phyloP scores from a whole-genome alignment of 1,140 invertebrate species.

The Drosophila virilis region DNA sequence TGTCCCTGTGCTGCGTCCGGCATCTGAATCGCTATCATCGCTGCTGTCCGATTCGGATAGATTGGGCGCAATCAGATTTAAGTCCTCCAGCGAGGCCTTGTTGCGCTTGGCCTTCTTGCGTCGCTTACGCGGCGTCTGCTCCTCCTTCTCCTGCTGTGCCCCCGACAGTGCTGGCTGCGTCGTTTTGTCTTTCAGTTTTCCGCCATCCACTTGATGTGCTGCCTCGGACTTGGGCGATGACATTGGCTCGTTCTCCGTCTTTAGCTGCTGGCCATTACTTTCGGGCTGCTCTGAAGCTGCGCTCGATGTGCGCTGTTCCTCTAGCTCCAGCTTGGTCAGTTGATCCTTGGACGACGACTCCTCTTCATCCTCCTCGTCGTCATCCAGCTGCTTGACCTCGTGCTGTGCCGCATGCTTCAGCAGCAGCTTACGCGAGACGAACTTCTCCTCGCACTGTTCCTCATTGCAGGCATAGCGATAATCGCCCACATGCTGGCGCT shows the following conservation, averaged over 20 bases:
- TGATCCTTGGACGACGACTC: background rate
- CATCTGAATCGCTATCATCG: constrained; percentile 88
- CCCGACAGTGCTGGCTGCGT: constrained; percentile 32
- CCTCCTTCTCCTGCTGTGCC: constrained; percentile 22
- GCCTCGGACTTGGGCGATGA: background rate
- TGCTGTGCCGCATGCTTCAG: constrained; percentile 87
- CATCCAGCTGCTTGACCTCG: constrained; percentile 64
- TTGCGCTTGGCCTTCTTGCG: constrained; percentile 87
- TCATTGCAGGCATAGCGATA: constrained; percentile 89
- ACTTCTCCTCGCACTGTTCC: constrained; percentile 89
- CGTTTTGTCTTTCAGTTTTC: constrained; percentile 69
- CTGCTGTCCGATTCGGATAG: constrained; percentile 92
- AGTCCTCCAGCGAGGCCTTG: constrained; percentile 85
- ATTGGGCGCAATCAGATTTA: constrained; percentile 91
- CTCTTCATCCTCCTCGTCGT: constrained; percentile 33
- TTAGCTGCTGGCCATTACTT: background rate
- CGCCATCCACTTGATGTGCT: constrained; percentile 41
- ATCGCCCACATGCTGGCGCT: constrained; percentile 90
- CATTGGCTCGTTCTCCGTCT: background rate
- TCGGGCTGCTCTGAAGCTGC: constrained; percentile 1
- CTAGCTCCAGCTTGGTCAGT: background rate
- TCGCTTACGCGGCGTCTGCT: constrained; percentile 45
- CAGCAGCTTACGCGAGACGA: constrained; percentile 92
- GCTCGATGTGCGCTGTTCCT: background rate
- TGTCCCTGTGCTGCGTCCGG: constrained; percentile 29